Evolutionary conservation across 1,140 invertebrate genomes (phyloP).

Genomic region (Aporrectodea caliginosa): DNA sequence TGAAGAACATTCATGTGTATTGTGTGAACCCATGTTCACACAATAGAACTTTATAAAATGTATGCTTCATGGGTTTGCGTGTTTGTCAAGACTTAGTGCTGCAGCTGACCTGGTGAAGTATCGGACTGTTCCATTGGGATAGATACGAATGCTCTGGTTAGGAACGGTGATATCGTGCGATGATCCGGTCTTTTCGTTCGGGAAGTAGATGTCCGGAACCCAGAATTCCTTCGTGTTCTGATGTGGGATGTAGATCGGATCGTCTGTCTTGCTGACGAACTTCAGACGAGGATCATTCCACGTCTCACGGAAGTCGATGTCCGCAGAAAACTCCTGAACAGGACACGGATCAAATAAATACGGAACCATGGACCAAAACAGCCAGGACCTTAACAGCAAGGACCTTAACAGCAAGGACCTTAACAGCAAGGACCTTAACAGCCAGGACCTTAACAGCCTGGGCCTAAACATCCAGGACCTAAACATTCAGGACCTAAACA

Average conservation of each 20-base stretch:
- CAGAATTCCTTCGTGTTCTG: conserved; percentile 14
- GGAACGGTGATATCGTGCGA: conserved; percentile 5
- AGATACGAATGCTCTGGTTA: conserved; percentile 16
- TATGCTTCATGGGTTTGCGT: no score
- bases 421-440: background rate
- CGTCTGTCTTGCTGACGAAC: background rate
- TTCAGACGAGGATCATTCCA: background rate
- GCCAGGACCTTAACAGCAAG: no score
- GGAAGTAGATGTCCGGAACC: conserved; percentile 21
- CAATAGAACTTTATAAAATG: no score
- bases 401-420: background rate
- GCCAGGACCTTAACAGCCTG: no score
- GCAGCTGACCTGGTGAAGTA: background rate
- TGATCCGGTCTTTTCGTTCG: conserved; percentile 1
- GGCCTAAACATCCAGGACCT: no score
- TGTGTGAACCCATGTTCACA: no score
- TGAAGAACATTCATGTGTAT: no score
- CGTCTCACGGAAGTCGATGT: background rate
- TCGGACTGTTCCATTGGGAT: conserved; percentile 9
- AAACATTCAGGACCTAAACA: no score
- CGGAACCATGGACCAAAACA: no score
- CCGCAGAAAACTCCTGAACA: background rate
- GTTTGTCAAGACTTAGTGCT: no score
- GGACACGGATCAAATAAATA: no score
- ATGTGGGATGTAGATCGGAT: background rate